phyloP scores from a whole-genome alignment of 2,888 invertebrate species.

The Caenorhabditis doughertyi region DNA sequence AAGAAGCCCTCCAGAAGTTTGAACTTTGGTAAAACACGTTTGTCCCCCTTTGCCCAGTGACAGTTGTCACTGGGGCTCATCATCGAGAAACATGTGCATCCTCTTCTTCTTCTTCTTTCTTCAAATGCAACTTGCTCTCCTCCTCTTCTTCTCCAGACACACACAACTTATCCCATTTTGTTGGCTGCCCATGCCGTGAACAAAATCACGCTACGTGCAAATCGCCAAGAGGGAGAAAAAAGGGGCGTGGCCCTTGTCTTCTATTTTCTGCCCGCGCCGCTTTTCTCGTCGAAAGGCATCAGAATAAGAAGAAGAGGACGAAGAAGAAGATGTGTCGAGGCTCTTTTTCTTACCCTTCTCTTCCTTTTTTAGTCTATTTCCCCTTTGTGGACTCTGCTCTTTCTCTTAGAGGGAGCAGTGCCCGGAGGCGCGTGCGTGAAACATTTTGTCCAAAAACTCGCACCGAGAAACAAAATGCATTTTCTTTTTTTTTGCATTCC shows the following conservation, averaged over 20 bases:
- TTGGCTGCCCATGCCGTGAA: slow-evolving; percentile 40
- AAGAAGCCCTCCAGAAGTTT: no score
- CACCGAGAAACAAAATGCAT: not conserved
- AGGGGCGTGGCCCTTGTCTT: no score
- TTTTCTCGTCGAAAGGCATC: not conserved
- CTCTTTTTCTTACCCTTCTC: not conserved
- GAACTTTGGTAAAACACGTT: no score
- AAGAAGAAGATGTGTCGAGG: slow-evolving; percentile 1
- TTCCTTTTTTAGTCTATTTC: not conserved
- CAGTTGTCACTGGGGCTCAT: not conserved
- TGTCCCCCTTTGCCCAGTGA: not conserved
- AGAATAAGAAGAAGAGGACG: slow-evolving; percentile 8
- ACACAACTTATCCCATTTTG: slow-evolving; percentile 1
- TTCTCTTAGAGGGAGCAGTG: not conserved
- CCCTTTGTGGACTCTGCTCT: slow-evolving; percentile 13
- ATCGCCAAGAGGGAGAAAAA: slow-evolving; percentile 42
- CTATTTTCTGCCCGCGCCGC: slow-evolving; percentile 1
- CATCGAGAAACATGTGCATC: not conserved
- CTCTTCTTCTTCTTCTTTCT: not conserved
- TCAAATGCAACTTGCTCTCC: no score
- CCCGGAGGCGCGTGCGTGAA: not conserved
- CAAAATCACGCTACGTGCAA: slow-evolving; percentile 63
- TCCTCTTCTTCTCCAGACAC: slow-evolving; percentile 2
- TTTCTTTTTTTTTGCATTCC: not conserved
- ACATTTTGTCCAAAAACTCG: not conserved